Evolutionary conservation across 1,140 invertebrate genomes (phyloP), one percentile per base, ranked within the genome.

Genomic region (Berghia stephanieae): DNA sequence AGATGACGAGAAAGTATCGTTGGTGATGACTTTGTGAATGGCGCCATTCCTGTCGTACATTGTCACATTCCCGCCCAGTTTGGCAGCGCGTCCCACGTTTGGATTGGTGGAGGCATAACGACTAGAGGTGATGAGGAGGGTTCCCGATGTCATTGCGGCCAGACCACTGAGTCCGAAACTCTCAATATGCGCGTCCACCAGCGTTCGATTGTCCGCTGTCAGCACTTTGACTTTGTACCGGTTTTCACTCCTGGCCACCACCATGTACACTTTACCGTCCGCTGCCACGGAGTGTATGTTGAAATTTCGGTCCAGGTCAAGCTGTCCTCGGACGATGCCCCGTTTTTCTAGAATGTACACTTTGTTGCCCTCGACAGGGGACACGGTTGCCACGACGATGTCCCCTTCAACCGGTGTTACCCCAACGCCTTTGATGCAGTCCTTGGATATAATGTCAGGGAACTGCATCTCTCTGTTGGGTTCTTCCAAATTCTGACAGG

Each of bases 281-380:
- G 83, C 80, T 3, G 84, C 80, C 18, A 87, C 81, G 3, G 83
- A 85, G 57, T 86, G 86, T 31, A 87, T 81, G 40, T 78, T 83
- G 84, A 84, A 87, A 34, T 81, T 81, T 38, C 79, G 78, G 46
- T 81, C 80, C 2, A 87, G 76, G 16, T 79, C 80, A 5, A 85
- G 77, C 75, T 85, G 83, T 10, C 86, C 86, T 21, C 83, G 80
- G 34, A 87, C 78, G 42, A 87, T 86, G 3, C 84, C 86, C 42
- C 81, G 81, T 73, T 87, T 85, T 74, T 87, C 86, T 24, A 87
- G 76, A 36, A 85, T 74, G 72, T 85, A 84, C n/a, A 87, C 78
- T 55, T 79, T 83, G 42, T 81, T 82, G 43, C 79, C 66, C 5
- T 55, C 75, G 0, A 4, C 18, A 5, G 82, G 73, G 27, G 82